A percentile compares a stretch with the other conserved stretches of the same genome.
Conservation (phyloP, 2,888 invertebrate species). For the Zaprionus lineosus region DNA sequence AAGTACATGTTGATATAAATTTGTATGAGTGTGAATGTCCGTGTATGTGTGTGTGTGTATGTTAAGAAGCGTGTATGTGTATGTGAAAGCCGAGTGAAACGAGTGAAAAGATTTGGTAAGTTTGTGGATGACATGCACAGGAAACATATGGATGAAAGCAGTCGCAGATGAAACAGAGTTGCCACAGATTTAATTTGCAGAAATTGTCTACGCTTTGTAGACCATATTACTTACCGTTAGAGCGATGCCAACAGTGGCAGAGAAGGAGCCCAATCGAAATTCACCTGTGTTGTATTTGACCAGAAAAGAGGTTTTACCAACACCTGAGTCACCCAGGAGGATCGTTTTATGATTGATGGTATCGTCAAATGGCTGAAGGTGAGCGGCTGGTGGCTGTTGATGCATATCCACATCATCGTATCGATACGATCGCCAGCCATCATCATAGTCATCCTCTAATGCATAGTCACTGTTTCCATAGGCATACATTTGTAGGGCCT, state of each 20-base stretch:
- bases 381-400: constrained; percentile 44
- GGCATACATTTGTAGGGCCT: constrained; percentile 85
- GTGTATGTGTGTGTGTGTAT: constrained; percentile 7
- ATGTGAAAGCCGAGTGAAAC: background rate
- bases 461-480: constrained; percentile 74
- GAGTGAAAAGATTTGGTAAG: constrained; percentile 14
- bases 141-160: background rate
- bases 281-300: constrained; percentile 97
- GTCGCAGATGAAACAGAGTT: background rate
- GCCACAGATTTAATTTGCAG: background rate
- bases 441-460: constrained; percentile 72
- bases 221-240: constrained; percentile 90
- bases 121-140: constrained; percentile 19
- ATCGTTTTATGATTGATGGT: constrained; percentile 91
- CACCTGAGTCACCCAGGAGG: constrained; percentile 95
- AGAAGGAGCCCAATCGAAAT: constrained; percentile 95
- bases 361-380: constrained; percentile 83
- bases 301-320: constrained; percentile 95
- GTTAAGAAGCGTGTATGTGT: background rate
- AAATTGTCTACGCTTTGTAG: no score
- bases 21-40: background rate
- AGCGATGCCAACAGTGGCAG: constrained; percentile 97
- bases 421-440: constrained; percentile 82
- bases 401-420: constrained; percentile 82
- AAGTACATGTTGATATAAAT: constrained; percentile 7